Evolutionary conservation across 2,113 vertebrate species (phyloP), one percentile per base, ranked within the genome.

Genomic region (Seriola aureovittata): DNA sequence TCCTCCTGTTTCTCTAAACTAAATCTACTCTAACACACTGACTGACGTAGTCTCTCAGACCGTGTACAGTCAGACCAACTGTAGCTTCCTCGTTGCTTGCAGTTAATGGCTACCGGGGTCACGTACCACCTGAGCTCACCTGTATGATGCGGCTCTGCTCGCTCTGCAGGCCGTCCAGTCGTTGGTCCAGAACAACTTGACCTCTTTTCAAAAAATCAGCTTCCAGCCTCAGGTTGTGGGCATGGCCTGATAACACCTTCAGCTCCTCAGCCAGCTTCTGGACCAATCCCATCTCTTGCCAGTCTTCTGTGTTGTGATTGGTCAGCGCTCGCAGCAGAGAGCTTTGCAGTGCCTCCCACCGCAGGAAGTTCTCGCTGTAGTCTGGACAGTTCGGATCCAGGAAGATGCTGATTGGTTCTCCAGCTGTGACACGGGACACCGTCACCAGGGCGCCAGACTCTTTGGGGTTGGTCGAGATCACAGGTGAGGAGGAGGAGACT

Each of bases 351-450:
- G 94, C 96, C 84, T 98, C 97, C 91, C 97, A 87, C 12, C 95
- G 96, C 54, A 95, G 80, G 3, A 98, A 94, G 85, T 95, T 85
- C 5, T 95, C 94, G 0, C 91, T 87, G 0, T 95, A 92, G 60
- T 97, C 97, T 0, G 97, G 97, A 93, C 98, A 99, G 92, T 97
- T 97, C 0, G 97, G 97, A 85, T 99, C 98, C 4, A 98, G 95
- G 89, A 97, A 97, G 91, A 99, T 96, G 94, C 96, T 98, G 92
- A 99, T 95, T 80, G 93, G 97, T 0, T 97, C 96, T 80, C 96
- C 96, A 62, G 97, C 97, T 0, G 95, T 94, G 0, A 71, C 81
- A 13, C 92, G 94, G 48, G 98, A 97, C 3, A 98, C 96, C 5
- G 97, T 97, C 67, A 99, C 98, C 93, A 98, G 83, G 0, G 97